phyloP scores from a whole-genome alignment of 2,113 vertebrate genomes.

The Odocoileus virginianus region DNA sequence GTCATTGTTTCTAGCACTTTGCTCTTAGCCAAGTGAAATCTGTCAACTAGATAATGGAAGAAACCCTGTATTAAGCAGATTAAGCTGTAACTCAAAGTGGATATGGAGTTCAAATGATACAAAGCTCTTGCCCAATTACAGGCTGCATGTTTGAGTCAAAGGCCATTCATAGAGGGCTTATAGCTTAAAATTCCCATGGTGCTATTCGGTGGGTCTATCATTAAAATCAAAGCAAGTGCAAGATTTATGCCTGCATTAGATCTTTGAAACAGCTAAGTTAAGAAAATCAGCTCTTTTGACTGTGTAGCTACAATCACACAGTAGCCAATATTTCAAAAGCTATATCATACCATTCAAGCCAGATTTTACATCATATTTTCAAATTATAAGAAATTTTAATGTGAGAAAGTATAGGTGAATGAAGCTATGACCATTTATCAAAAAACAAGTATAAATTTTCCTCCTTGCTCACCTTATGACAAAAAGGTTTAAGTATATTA shows the following conservation, averaged over 20 bases:
- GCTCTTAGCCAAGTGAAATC: neutral
- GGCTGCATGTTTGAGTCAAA: neutral
- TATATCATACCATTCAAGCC: neutral
- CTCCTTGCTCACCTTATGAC: neutral
- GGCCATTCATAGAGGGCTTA: neutral
- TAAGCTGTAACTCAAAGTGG: neutral
- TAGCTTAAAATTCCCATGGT: neutral
- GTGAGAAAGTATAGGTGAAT: neutral
- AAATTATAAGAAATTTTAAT: neutral
- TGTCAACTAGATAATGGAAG: neutral
- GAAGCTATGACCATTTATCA: neutral
- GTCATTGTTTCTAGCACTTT: neutral
- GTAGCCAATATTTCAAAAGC: neutral
- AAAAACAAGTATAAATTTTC: neutral
- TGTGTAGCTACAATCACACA: neutral
- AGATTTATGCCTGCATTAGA: neutral
- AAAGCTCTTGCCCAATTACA: neutral
- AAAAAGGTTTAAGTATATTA: neutral
- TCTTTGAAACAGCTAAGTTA: neutral
- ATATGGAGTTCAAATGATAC: neutral
- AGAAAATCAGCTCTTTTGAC: neutral
- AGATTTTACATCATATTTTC: neutral
- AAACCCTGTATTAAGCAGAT: constrained; percentile 5
- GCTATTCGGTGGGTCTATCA: neutral
- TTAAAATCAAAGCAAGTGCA: constrained; percentile 53